phyloP scores from a whole-genome alignment of 2,888 invertebrate genomes.

The Aquatica leii region DNA sequence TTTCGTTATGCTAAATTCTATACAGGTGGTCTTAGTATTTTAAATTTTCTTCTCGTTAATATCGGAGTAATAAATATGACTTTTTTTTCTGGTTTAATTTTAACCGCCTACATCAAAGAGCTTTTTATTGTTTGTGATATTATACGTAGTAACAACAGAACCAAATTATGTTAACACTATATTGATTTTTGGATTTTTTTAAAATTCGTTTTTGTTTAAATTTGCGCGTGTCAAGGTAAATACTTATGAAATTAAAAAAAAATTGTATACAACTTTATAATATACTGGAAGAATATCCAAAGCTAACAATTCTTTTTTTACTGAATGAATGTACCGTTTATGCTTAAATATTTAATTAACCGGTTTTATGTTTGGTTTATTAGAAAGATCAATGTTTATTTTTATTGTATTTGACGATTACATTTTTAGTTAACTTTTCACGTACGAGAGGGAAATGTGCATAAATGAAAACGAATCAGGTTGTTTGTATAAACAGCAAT shows the following conservation, averaged over 20 bases:
- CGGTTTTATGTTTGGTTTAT: slow-evolving; percentile 23
- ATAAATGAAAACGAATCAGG: slow-evolving; percentile 24
- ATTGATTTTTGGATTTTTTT: no score
- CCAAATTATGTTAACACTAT: no score
- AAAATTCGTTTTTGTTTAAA: no score
- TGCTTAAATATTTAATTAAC: slow-evolving; percentile 33
- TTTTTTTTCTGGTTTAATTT: slow-evolving; percentile 17
- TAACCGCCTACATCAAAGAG: slow-evolving; percentile 10
- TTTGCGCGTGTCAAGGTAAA: no score
- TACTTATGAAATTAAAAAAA: no score
- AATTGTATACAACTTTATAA: no score
- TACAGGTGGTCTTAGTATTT: slow-evolving; percentile 26
- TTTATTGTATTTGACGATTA: no score
- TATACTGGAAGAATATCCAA: no score
- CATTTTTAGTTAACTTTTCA: no score
- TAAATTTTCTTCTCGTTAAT: slow-evolving; percentile 20
- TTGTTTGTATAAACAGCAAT: slow-evolving; percentile 19
- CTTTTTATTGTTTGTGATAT: neutral
- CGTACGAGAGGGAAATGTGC: slow-evolving; percentile 19
- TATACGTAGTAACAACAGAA: no score
- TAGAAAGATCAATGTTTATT: no score
- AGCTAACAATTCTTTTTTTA: no score
- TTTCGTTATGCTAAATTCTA: slow-evolving; percentile 3
- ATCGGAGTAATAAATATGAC: slow-evolving; percentile 20
- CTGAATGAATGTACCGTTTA: slow-evolving; percentile 31